phyloP scores from a whole-genome alignment of 2,113 vertebrate genomes.

The Ginglymostoma cirratum region DNA sequence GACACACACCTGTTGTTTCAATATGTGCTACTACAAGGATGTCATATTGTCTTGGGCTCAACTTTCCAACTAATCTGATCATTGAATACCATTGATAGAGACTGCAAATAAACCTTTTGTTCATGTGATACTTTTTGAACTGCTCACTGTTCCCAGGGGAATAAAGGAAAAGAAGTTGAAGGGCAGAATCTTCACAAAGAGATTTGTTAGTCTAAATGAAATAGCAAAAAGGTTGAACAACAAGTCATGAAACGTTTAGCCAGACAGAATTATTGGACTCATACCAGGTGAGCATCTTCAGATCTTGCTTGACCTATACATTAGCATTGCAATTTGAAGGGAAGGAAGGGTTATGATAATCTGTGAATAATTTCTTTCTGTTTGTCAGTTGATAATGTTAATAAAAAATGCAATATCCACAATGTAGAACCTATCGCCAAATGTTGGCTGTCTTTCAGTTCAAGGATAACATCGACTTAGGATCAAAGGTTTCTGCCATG shows the following conservation, averaged over 20 bases:
- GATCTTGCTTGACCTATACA: not conserved
- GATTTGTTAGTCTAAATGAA: not conserved
- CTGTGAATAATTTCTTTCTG: not conserved
- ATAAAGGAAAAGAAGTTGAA: too few relatives aligned
- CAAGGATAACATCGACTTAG: too few relatives aligned
- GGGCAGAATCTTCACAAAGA: not conserved
- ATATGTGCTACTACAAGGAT: too few relatives aligned
- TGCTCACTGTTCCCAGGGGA: not conserved
- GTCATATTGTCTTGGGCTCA: too few relatives aligned
- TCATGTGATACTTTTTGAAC: not conserved
- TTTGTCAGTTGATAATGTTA: not conserved
- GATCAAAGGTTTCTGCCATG: too few relatives aligned
- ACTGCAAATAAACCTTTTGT: not conserved
- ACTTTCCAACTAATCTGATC: not conserved
- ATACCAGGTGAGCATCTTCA: not conserved
- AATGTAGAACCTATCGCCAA: not conserved
- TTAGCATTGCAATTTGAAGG: not conserved
- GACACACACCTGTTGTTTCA: too few relatives aligned
- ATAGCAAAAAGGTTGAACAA: not conserved
- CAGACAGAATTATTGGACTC: not conserved
- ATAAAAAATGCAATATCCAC: not conserved
- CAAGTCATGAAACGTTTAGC: not conserved
- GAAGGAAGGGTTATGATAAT: not conserved
- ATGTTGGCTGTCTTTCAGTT: too few relatives aligned
- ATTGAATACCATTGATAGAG: not conserved